Conservation (phyloP, 2,113 vertebrate genomes). For the Ailurus styani region DNA sequence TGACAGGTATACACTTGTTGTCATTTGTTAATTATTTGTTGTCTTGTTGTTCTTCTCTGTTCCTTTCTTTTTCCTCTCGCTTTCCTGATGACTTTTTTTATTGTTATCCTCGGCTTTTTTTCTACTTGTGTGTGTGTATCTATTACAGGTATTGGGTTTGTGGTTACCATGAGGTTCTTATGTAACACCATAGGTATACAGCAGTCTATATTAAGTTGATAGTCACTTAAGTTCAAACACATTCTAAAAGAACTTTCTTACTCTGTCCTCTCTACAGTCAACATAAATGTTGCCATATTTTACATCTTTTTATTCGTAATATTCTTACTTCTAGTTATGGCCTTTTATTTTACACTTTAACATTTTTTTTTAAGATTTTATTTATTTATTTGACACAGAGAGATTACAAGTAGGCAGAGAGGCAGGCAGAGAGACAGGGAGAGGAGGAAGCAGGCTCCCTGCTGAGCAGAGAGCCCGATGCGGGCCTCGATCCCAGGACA, state of each 20-base stretch:
- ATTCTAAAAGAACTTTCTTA: background rate
- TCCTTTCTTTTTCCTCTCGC: background rate
- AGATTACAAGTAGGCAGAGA: no score
- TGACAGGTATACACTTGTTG: background rate
- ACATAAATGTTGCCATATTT: background rate
- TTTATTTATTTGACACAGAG: no score
- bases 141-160: background rate
- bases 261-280: background rate
- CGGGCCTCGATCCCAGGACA: no score
- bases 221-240: background rate
- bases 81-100: background rate
- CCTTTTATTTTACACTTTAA: background rate
- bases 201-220: background rate
- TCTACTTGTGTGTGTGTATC: background rate
- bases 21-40: background rate
- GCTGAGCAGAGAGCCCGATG: no score
- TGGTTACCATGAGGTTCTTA: background rate
- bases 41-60: background rate
- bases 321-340: background rate
- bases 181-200: background rate
- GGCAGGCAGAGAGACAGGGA: no score
- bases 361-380: no score
- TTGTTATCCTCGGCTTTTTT: background rate
- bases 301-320: background rate
- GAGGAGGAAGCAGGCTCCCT: no score